These are phyloP conservation scores for Sympetrum striolatum DNA, from an alignment of 2,888 invertebrate species.

Conservation along the genomic window DNA sequence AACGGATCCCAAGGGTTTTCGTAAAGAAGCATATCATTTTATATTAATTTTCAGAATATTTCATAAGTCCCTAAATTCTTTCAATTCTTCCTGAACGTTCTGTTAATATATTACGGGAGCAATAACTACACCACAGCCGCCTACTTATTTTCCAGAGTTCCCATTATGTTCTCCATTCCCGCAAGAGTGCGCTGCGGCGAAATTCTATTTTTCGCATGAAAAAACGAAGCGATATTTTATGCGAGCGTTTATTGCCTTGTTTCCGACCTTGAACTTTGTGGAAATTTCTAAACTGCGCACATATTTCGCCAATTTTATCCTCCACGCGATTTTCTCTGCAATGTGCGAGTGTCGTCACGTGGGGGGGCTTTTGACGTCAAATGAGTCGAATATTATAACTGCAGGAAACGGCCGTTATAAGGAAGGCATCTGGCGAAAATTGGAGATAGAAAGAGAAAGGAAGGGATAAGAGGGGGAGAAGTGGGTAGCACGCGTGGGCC, in stretches of 20 bases:
- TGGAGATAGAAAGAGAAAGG: background rate
- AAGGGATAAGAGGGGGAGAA: background rate
- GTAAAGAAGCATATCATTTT: too few relatives aligned
- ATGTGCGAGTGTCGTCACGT: background rate
- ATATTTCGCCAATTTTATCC: background rate
- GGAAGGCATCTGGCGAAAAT: background rate
- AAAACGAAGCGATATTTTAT: background rate
- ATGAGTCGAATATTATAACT: background rate
- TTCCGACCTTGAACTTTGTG: background rate
- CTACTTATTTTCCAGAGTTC: background rate
- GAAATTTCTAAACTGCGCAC: background rate
- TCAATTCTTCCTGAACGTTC: too few relatives aligned
- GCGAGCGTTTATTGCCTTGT: background rate
- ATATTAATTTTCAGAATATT: too few relatives aligned
- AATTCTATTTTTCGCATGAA: background rate
- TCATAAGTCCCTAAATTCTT: too few relatives aligned
- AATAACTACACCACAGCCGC: too few relatives aligned
- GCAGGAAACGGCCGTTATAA: background rate
- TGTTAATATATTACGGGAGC: too few relatives aligned
- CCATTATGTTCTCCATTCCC: background rate
- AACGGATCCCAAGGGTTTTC: too few relatives aligned
- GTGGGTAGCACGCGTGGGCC: background rate
- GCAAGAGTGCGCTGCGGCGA: background rate
- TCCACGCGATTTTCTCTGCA: background rate
- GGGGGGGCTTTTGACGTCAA: too few relatives aligned